Percentiles rank a stretch among this genome's conserved stretches.
Evolutionary conservation across 2,113 vertebrate genomes (phyloP).

Genomic region (Synchiropus splendidus): DNA sequence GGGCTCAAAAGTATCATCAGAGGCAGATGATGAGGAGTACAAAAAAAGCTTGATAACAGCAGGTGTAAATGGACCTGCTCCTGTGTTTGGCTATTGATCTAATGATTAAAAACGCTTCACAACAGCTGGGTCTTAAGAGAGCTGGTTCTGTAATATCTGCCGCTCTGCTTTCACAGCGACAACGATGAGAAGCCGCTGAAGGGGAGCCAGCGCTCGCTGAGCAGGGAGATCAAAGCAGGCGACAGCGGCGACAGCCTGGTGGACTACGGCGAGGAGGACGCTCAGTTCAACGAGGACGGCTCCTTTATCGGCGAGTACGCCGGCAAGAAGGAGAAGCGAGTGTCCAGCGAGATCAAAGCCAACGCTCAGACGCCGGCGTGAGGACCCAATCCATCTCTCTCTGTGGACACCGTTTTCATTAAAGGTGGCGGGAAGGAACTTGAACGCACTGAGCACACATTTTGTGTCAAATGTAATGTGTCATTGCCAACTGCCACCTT

Average conservation of each 20-base stretch:
- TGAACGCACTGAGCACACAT: conserved; percentile 31
- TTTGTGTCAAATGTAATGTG: conserved; percentile 51
- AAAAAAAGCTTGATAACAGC: too few relatives aligned
- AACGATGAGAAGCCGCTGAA: conserved; percentile 95
- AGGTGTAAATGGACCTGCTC: too few relatives aligned
- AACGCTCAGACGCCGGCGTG: conserved; percentile 68
- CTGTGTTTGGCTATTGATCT: too few relatives aligned
- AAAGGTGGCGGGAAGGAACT: conserved; percentile 28
- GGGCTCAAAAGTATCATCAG: too few relatives aligned
- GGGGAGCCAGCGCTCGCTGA: conserved; percentile 80
- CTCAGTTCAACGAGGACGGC: conserved; percentile 91
- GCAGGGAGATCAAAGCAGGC: conserved; percentile 75
- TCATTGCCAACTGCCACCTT: conserved; percentile 55
- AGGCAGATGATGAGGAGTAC: too few relatives aligned
- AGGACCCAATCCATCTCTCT: conserved; percentile 29
- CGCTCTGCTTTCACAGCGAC: conserved; percentile 73
- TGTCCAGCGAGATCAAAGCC: conserved; percentile 79
- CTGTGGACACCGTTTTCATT: conserved; percentile 27
- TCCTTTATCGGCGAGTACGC: conserved; percentile 94
- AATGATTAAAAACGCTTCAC: too few relatives aligned
- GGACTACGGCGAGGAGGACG: conserved; percentile 88
- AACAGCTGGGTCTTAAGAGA: too few relatives aligned
- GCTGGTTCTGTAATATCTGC: too few relatives aligned
- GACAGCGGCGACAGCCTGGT: conserved; percentile 92
- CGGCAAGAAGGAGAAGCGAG: conserved; percentile 82